These are phyloP conservation scores for Mus caroli DNA, from an alignment of 2,797 vertebrate genomes.

Conservation along the genomic window DNA sequence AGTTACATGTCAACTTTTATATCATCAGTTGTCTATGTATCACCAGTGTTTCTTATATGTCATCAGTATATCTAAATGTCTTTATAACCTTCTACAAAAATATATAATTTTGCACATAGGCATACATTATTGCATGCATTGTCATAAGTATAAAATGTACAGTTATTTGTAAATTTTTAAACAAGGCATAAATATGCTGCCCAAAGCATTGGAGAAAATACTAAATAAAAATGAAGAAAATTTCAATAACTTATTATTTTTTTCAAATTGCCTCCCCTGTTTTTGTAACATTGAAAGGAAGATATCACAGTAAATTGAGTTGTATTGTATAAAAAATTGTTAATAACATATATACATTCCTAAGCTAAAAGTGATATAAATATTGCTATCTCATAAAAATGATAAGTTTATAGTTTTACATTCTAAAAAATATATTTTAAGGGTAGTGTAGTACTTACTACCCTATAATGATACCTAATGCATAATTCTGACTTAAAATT, in stretches of 20 bases:
- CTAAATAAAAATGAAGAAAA: constrained; percentile 11
- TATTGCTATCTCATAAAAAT: neutral
- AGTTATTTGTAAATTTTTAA: neutral
- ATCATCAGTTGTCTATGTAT: neutral
- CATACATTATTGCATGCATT: neutral
- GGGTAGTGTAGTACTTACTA: neutral
- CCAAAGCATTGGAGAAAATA: neutral
- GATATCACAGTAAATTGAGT: neutral
- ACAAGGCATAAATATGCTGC: neutral
- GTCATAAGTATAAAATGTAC: neutral
- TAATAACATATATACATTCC: neutral
- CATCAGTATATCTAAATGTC: neutral
- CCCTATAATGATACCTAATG: neutral
- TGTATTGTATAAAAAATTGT: neutral
- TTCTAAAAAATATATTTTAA: neutral
- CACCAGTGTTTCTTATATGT: neutral
- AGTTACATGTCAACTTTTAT: neutral
- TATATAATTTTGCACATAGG: neutral
- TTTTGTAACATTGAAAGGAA: constrained; percentile 19
- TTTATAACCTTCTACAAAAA: neutral
- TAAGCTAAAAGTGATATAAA: neutral
- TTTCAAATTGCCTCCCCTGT: neutral
- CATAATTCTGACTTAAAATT: constrained; percentile 27
- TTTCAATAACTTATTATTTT: neutral
- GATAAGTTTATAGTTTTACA: neutral